phyloP scores from a whole-genome alignment of 2,888 invertebrate genomes.

The Halocaridina rubra region DNA sequence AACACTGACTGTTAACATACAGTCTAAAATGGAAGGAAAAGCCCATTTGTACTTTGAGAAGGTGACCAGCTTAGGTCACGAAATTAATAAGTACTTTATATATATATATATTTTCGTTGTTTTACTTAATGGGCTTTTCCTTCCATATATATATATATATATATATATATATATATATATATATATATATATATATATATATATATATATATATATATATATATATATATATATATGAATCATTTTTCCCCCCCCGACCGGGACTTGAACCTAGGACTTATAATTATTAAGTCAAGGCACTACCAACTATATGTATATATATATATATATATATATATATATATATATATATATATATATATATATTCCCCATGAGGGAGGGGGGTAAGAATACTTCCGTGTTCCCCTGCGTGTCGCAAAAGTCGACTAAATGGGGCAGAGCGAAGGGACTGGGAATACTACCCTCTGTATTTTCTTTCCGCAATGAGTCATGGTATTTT shows the following conservation, averaged over 20 bases:
- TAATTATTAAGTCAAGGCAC: background rate
- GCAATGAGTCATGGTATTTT: too few species aligned
- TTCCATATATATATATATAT: conserved; percentile 37
- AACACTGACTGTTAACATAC: conserved; percentile 18
- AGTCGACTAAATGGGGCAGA: background rate
- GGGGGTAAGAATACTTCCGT: background rate
- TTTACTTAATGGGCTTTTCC: too few species aligned
- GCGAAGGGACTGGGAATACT: too few species aligned
- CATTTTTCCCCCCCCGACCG: too few species aligned
- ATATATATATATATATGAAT: too few species aligned
- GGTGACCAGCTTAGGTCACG: too few species aligned
- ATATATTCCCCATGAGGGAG: background rate
- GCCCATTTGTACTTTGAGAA: too few species aligned
- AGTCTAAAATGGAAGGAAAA: too few species aligned
- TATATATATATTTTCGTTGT: too few species aligned
- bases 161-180: conserved; percentile 35
- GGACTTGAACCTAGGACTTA: too few species aligned
- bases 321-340: background rate
- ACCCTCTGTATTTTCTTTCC: background rate
- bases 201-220: conserved; percentile 21
- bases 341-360: conserved; percentile 12
- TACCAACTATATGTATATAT: conserved; percentile 2
- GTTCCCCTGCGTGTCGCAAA: background rate
- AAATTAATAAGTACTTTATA: too few species aligned
- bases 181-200: conserved; percentile 47